Evolutionary conservation across 1,140 invertebrate genomes (phyloP).

Genomic region (Drosophila eugracilis): DNA sequence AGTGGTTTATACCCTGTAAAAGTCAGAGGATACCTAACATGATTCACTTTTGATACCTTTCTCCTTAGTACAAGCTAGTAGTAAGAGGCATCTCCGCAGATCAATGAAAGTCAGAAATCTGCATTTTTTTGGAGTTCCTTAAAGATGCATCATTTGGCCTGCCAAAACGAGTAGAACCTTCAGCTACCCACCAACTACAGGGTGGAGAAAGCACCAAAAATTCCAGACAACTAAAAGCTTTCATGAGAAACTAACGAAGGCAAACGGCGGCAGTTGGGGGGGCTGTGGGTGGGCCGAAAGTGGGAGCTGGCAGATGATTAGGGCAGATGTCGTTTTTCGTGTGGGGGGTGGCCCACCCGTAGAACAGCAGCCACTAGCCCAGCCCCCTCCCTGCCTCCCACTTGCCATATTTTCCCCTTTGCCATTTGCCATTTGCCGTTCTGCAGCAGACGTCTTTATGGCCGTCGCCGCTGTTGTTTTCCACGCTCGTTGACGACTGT

Average conservation of each 20-base stretch:
- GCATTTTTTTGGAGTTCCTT: no score
- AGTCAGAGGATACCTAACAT: no score
- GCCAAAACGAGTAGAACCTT: neutral
- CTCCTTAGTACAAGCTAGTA: no score
- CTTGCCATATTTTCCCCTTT: neutral
- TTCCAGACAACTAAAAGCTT: conserved; percentile 82
- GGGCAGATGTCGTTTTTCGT: conserved; percentile 73
- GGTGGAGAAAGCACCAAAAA: conserved; percentile 65
- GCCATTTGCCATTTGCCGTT: neutral
- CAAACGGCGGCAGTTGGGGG: neutral
- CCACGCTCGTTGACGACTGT: conserved; percentile 76
- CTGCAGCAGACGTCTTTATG: conserved; percentile 82
- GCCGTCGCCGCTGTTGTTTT: conserved; percentile 67
- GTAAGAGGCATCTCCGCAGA: no score
- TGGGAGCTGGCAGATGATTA: conserved; percentile 61
- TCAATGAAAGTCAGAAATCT: no score
- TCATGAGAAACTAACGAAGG: conserved; percentile 74
- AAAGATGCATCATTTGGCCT: no score
- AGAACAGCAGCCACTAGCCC: conserved; percentile 17
- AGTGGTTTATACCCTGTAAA: conserved; percentile 1
- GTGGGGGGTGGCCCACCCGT: conserved; percentile 1
- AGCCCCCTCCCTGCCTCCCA: neutral
- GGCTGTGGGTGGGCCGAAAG: neutral
- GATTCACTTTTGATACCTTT: no score
- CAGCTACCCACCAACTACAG: conserved; percentile 1